Evolutionary conservation across 2,888 invertebrate genomes (phyloP), one percentile per base, ranked within the genome.

Genomic region (Suillia variegata): DNA sequence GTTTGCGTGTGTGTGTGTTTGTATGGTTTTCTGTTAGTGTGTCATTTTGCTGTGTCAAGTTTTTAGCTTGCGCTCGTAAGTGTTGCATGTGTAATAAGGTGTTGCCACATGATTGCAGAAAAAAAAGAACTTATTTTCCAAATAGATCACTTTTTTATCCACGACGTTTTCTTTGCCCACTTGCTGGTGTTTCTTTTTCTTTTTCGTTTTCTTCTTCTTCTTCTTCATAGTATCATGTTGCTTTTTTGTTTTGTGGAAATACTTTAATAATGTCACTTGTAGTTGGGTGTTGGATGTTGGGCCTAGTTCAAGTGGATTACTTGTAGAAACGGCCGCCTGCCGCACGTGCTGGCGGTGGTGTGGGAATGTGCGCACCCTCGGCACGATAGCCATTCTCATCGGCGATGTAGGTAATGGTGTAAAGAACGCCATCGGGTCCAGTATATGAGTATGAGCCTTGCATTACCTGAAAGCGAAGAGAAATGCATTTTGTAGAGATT

Each of bases 391-490:
- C 84, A 63, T 84, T 83, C 70, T 84, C 83, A 68, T 83, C 83
- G 42, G 84, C 84, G 54, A 83, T 79, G 64, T 84, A 84, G 56
- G 76, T 84, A 54, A 87, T 84, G 52, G 85, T 84, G 62, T 86
- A 86, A 33, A 84, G 79, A 12, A 85, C 80, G 57, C 86, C 86
- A 71, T 87, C 86, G 13, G 86, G 86, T 24, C 85, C 85, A n/a
- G 85, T 85, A 73, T 86, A 87, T 0, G 84, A 83, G 67, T 84
- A 86, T 0, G 84, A 84, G 21, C 86, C 86, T 77, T 86, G 85
- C 77, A 84, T 85, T 15, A 85, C 85, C 83, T 84, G 59, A 0
- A 4, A 59, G 26, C 26, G 10, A 10, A n/a, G n/a, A n/a, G n/a
- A n/a, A n/a, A n/a, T n/a, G n/a, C n/a, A n/a, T n/a, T n/a, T n/a